phyloP scores from a whole-genome alignment of 1,140 invertebrate species.

The Scaptodrosophila lebanonensis region DNA sequence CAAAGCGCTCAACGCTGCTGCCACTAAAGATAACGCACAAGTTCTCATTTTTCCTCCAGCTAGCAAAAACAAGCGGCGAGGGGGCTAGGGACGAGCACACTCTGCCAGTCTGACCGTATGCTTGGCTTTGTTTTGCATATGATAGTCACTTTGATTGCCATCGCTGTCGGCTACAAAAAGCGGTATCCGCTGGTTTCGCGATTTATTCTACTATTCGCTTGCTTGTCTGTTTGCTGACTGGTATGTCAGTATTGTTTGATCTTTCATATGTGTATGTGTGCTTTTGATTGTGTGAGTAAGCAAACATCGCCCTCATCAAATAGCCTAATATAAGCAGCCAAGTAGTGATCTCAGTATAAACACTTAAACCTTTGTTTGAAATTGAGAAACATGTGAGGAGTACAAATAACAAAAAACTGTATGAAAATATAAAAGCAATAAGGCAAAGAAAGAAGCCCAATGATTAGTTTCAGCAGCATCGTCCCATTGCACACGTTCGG shows the following conservation, averaged over 20 bases:
- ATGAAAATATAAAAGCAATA: no score
- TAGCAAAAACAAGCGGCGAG: no score
- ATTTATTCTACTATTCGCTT: no score
- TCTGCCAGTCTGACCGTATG: constrained; percentile 14
- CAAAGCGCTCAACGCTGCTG: constrained; percentile 36
- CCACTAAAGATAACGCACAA: constrained; percentile 58
- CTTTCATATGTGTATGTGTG: constrained; percentile 6
- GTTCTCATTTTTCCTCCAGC: no score
- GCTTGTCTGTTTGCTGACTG: constrained; percentile 28
- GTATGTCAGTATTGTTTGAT: background rate
- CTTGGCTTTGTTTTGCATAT: constrained; percentile 55
- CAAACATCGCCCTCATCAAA: constrained; percentile 65
- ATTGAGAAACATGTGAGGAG: no score
- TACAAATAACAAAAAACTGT: no score
- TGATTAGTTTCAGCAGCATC: constrained; percentile 17
- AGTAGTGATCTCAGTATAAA: no score
- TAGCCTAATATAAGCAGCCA: no score
- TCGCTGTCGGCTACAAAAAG: constrained; percentile 41
- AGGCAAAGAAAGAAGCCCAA: no score
- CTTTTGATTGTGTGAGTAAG: constrained; percentile 9
- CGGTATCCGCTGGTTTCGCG: constrained; percentile 45
- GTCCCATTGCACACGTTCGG: constrained; percentile 33
- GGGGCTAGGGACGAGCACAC: no score
- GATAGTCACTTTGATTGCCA: constrained; percentile 47
- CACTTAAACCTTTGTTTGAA: no score